Percentiles rank a stretch among this genome's conserved stretches.
Evolutionary conservation across 2,888 invertebrate species (phyloP).

Genomic region (Limenitis camilla): DNA sequence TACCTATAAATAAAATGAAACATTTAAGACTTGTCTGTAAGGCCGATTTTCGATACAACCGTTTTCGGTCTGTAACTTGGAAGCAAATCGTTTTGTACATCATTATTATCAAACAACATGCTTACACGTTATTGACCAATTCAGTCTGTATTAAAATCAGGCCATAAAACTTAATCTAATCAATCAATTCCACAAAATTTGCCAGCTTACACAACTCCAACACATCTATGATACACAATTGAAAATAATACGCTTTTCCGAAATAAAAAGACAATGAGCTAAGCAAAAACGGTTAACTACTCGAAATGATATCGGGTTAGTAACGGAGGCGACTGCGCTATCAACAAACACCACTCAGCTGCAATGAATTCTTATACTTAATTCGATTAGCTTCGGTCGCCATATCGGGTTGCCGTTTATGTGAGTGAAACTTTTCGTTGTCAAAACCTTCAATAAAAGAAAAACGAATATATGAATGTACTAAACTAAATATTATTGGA

Average conservation of each 20-base stretch:
- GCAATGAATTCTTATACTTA: constrained; percentile 64
- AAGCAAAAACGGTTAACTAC: constrained; percentile 13
- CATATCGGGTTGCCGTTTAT: constrained; percentile 60
- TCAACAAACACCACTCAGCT: constrained; percentile 48
- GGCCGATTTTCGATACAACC: too few species aligned
- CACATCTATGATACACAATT: constrained; percentile 12
- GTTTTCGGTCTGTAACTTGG: too few species aligned
- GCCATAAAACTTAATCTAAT: too few species aligned
- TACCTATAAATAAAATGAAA: constrained; percentile 68
- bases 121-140: too few species aligned
- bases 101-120: too few species aligned
- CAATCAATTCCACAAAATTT: constrained; percentile 6
- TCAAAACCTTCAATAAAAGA: constrained; percentile 60
- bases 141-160: too few species aligned
- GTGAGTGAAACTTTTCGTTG: constrained; percentile 48
- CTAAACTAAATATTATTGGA: constrained; percentile 2
- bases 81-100: too few species aligned
- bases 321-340: constrained; percentile 29
- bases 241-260: constrained; percentile 11
- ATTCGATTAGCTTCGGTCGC: constrained; percentile 62
- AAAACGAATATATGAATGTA: constrained; percentile 27
- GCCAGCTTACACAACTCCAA: constrained; percentile 13
- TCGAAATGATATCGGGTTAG: constrained; percentile 22
- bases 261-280: constrained; percentile 18
- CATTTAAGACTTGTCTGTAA: neutral